phyloP scores from a whole-genome alignment of 2,797 vertebrate genomes.

The Poeciliopsis infans region DNA sequence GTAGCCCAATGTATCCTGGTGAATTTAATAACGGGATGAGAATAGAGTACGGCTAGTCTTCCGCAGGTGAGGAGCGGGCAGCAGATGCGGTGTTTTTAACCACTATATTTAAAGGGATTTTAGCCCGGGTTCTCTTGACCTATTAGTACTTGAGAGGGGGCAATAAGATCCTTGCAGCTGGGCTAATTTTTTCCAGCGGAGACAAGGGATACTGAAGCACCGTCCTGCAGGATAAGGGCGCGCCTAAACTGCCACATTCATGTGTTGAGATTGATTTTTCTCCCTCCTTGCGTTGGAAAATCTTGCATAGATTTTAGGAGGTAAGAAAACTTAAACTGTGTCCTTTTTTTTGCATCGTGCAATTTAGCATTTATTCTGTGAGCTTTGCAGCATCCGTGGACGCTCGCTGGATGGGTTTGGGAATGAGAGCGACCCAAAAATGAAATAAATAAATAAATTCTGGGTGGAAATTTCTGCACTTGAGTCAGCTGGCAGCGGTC shows the following conservation, averaged over 20 bases:
- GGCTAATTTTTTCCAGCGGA: conserved; percentile 42
- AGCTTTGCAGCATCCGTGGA: conserved; percentile 58
- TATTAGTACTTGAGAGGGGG: conserved; percentile 51
- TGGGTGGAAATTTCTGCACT: conserved; percentile 79
- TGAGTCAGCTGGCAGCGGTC: conserved; percentile 76
- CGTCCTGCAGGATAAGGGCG: conserved; percentile 79
- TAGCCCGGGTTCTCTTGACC: conserved; percentile 62
- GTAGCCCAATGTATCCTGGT: conserved; percentile 57
- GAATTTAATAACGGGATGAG: conserved; percentile 73
- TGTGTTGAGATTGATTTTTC: conserved; percentile 78
- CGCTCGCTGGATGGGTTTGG: conserved; percentile 49
- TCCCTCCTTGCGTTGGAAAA: conserved; percentile 63
- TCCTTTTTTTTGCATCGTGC: conserved; percentile 28
- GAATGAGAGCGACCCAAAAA: conserved; percentile 57
- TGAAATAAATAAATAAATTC: conserved; percentile 26
- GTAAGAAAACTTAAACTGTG: conserved; percentile 61
- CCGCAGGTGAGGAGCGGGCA: conserved; percentile 67
- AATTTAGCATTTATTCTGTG: conserved; percentile 33
- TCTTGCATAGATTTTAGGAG: conserved; percentile 75
- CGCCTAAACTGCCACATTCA: conserved; percentile 78
- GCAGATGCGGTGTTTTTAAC: conserved; percentile 50
- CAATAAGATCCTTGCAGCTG: conserved; percentile 35
- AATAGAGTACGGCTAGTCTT: conserved; percentile 62
- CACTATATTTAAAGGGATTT: conserved; percentile 36
- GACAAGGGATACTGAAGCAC: conserved; percentile 67